Conservation (phyloP, 2,888 invertebrate genomes). For the Acronicta aceris region DNA sequence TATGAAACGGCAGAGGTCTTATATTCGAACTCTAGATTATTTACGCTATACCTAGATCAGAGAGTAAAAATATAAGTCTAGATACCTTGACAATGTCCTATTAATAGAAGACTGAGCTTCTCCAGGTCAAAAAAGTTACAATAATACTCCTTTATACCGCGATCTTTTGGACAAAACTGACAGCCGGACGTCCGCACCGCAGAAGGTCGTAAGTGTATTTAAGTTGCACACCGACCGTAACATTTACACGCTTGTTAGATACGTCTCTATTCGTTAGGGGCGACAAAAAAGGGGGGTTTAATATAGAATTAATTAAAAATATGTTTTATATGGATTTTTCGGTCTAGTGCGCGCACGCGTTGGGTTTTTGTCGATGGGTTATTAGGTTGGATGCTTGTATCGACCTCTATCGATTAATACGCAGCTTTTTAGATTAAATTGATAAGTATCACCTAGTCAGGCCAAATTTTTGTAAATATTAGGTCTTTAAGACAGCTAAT, state of each 20-base stretch:
- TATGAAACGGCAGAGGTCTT: no score
- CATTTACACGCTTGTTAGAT: constrained; percentile 2
- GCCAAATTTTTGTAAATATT: no score
- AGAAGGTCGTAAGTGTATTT: constrained; percentile 14
- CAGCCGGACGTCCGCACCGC: constrained; percentile 9
- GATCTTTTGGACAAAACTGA: background rate
- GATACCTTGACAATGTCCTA: no score
- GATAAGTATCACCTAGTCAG: no score
- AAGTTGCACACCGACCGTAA: constrained; percentile 11
- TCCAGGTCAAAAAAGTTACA: no score
- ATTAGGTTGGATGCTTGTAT: background rate
- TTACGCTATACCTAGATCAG: no score
- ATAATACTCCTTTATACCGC: no score
- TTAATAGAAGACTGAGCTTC: no score
- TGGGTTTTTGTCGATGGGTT: background rate
- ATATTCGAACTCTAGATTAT: no score
- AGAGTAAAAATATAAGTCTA: no score
- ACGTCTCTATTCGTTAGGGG: constrained; percentile 5
- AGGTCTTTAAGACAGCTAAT: no score
- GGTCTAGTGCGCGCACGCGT: background rate
- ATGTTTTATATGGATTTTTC: background rate
- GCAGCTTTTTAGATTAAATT: no score
- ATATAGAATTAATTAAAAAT: constrained; percentile 5
- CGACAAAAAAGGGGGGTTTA: background rate
- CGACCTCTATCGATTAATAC: background rate